A percentile compares a stretch with the other conserved stretches of the same genome.
Conservation (phyloP, 2,113 vertebrate genomes). For the Pseudopodoces humilis region DNA sequence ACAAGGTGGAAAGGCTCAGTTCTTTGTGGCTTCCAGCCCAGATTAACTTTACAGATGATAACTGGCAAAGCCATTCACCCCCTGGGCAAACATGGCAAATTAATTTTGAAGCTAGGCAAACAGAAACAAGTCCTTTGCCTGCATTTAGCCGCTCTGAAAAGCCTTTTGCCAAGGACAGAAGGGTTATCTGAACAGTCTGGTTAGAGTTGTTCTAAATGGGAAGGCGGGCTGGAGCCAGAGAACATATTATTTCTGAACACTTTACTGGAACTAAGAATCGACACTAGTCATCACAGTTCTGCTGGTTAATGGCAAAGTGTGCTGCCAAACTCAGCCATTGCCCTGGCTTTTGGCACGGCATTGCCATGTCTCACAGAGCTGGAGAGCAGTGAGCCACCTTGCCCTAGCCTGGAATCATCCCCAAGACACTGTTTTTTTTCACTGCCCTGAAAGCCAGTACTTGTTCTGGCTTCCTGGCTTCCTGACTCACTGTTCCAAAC, state of each 20-base stretch:
- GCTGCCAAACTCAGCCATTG: not conserved
- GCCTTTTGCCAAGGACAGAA: not conserved
- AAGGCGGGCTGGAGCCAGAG: not conserved
- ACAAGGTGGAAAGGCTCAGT: not conserved
- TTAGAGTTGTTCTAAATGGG: not conserved
- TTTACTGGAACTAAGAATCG: conserved; percentile 18
- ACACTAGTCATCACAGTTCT: not conserved
- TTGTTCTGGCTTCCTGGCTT: not conserved
- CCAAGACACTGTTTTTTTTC: not conserved
- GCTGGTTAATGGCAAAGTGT: not conserved
- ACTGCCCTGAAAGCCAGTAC: not conserved
- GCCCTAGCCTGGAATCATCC: not conserved
- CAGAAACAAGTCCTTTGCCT: not conserved
- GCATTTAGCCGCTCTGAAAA: not conserved
- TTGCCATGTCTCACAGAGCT: not conserved
- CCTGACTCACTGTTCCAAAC: not conserved
- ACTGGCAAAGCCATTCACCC: not conserved
- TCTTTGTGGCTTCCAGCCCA: not conserved
- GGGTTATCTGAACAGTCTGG: not conserved
- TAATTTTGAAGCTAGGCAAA: not conserved
- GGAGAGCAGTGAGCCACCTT: not conserved
- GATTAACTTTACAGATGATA: not conserved
- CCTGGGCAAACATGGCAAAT: not conserved
- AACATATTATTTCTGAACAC: conserved; percentile 19
- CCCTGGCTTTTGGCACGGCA: not conserved